Conservation (phyloP, 2,888 invertebrate species). For the Xiphydria camelus region DNA sequence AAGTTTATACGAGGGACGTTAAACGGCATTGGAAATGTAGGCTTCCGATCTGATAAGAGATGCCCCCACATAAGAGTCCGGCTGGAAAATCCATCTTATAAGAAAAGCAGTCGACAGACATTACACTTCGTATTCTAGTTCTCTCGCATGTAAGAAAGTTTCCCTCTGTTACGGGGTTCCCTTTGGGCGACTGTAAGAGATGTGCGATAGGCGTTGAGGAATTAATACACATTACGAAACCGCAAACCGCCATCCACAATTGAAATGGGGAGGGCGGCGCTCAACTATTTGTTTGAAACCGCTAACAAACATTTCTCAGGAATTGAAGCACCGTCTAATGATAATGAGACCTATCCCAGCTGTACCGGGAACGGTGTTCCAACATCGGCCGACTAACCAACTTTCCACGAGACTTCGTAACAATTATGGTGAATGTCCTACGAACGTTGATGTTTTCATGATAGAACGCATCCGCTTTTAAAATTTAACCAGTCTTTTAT, state of each 20-base stretch:
- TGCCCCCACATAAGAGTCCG: too few species aligned
- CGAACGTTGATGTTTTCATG: neutral
- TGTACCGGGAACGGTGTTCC: slow-evolving; percentile 18
- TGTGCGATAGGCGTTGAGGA: too few species aligned
- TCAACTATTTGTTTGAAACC: slow-evolving; percentile 2
- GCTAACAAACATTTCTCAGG: slow-evolving; percentile 10
- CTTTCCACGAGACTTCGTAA: slow-evolving; percentile 20
- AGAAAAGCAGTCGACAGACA: too few species aligned
- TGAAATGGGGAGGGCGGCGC: neutral
- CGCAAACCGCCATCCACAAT: too few species aligned
- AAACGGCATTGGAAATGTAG: too few species aligned
- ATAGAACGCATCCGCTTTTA: neutral
- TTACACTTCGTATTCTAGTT: too few species aligned
- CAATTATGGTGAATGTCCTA: slow-evolving; percentile 26
- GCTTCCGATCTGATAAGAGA: too few species aligned
- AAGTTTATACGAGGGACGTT: too few species aligned
- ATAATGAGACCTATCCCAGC: slow-evolving; percentile 30
- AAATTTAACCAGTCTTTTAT: neutral
- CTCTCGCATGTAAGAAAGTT: too few species aligned
- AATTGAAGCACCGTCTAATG: slow-evolving; percentile 23
- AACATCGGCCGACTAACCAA: slow-evolving; percentile 23
- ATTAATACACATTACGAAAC: too few species aligned
- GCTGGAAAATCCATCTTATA: too few species aligned
- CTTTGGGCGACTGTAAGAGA: too few species aligned
- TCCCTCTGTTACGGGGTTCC: slow-evolving; percentile 1